Base-by-base conservation (phyloP, 2,797 vertebrate genomes). In the Spheniscus humboldti region DNA sequence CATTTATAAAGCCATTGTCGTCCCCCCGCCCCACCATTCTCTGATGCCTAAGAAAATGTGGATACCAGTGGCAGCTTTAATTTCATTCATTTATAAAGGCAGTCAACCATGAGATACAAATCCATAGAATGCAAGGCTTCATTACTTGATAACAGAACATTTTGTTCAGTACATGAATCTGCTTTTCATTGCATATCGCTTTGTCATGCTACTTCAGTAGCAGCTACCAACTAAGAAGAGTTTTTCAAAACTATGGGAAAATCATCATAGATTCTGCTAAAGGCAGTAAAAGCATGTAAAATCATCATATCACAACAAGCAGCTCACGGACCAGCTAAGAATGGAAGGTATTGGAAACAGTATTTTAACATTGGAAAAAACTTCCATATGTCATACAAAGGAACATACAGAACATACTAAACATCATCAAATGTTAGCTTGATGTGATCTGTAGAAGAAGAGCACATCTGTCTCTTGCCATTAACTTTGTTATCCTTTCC, bases 21-120 rank as follows among this genome's bases (percentile, higher is more conserved):
- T 4, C 4, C 5, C 5, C 3, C 4, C 8, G 1, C 8, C 12
- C 8, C 30, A 37, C 33, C 3, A 11, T 75, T 84, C n/a, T 15
- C 11, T 52, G 13, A 35, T 63, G 28, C 8, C 22, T 75, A 33
- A 66, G 25, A 90, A 45, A 6, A 52, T 28, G 17, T 24, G 7
- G 5, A 86, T 69, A 88, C 27, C 31, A 52, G 30, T 31, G n/a
- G 24, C 35, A 74, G 24, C 4, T 67, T 67, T 81, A 47, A 50
- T 52, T 92, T 66, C 1, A 18, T 55, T 80, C 5, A 33, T 59
- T 80, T 62, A 45, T 59, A 52, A 80, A 71, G 28, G 8, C 33
- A 78, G 30, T 47, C 27, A 92, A 10, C 1, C 13, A 15, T 76
- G 24, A 57, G 43, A 55, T 47, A 43, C 6, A 71, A 31, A 18